These are phyloP conservation scores for Drusus annulatus DNA, from an alignment of 1,140 invertebrate genomes.

Conservation along the genomic window DNA sequence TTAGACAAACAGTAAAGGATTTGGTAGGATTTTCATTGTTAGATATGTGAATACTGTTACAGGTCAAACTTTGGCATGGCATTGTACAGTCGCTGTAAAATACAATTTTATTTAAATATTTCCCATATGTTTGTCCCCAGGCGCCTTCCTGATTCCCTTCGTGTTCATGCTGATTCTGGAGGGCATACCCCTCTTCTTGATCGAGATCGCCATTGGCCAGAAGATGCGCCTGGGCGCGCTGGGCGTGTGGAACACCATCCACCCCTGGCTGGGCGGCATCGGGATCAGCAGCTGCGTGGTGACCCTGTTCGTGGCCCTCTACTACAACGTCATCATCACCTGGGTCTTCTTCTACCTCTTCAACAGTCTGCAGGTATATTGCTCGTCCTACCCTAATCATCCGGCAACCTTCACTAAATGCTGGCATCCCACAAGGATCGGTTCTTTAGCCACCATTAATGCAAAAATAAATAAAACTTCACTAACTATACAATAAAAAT, in stretches of 20 bases:
- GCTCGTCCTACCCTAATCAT: background rate
- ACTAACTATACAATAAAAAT: too few relatives aligned
- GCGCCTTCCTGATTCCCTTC: conserved; percentile 98
- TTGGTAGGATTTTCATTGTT: too few relatives aligned
- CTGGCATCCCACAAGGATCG: too few relatives aligned
- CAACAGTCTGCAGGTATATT: conserved; percentile 85
- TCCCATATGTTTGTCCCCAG: conserved; percentile 75
- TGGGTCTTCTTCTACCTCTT: conserved; percentile 98
- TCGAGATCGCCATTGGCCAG: conserved; percentile 95
- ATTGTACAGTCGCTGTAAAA: too few relatives aligned
- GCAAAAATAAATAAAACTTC: too few relatives aligned
- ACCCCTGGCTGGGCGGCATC: conserved; percentile 92
- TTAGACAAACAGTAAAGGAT: too few relatives aligned
- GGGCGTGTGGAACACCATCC: conserved; percentile 95
- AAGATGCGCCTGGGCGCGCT: conserved; percentile 90
- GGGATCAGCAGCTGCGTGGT: conserved; percentile 93
- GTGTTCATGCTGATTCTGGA: conserved; percentile 93
- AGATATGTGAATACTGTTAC: too few relatives aligned
- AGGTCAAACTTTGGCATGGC: too few relatives aligned
- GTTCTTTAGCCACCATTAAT: too few relatives aligned
- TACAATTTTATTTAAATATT: too few relatives aligned
- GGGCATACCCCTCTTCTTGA: conserved; percentile 93
- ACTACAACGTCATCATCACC: conserved; percentile 99
- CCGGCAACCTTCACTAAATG: too few relatives aligned
- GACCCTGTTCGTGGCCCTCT: conserved; percentile 92